Conservation (phyloP, 1,140 invertebrate species). For the Drosophila repleta region DNA sequence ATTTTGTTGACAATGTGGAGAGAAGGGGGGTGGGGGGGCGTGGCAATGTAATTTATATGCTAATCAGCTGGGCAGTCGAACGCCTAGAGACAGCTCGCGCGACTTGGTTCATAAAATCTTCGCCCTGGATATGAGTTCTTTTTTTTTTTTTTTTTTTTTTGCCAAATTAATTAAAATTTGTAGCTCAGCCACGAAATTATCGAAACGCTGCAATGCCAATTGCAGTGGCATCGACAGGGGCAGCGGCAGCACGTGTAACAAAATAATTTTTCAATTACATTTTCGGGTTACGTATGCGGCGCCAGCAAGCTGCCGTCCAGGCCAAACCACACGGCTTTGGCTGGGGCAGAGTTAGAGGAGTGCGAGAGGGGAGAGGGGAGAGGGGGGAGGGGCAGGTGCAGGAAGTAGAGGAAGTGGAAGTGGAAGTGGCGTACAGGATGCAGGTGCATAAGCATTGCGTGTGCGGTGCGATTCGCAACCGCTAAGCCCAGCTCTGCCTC, state of each 20-base stretch:
- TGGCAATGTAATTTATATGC: slow-evolving; percentile 72
- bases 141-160: neutral
- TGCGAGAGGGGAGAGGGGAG: too few relatives aligned
- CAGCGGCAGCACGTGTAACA: slow-evolving; percentile 62
- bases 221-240: neutral
- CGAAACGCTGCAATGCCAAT: slow-evolving; percentile 25
- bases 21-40: neutral
- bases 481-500: slow-evolving; percentile 4
- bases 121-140: neutral
- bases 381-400: neutral
- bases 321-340: neutral
- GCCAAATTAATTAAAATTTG: slow-evolving; percentile 74
- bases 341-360: neutral
- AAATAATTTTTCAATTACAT: slow-evolving; percentile 81
- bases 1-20: neutral
- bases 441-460: slow-evolving; percentile 36
- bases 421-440: neutral
- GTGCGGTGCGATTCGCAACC: slow-evolving; percentile 14
- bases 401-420: neutral
- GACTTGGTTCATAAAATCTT: slow-evolving; percentile 25
- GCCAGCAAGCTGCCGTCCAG: slow-evolving; percentile 21
- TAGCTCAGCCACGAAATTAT: slow-evolving; percentile 60
- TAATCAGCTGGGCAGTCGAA: slow-evolving; percentile 51
- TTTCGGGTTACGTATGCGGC: slow-evolving; percentile 71
- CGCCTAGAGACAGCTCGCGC: slow-evolving; percentile 12